These are phyloP conservation scores for Ellobius talpinus DNA, from an alignment of 2,113 vertebrate species.

Conservation along the genomic window DNA sequence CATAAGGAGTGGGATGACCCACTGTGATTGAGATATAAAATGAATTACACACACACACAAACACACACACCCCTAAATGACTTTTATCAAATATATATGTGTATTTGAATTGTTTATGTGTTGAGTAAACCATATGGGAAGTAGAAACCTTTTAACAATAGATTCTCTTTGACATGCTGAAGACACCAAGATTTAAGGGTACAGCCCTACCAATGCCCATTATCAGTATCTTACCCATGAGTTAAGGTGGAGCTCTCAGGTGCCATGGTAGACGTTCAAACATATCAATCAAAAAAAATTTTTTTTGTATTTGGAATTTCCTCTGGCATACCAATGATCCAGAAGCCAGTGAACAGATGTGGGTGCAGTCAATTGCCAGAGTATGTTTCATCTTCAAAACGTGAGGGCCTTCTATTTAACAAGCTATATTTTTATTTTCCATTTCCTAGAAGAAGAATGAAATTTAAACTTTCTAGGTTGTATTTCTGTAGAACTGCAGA, in stretches of 20 bases:
- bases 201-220: background rate
- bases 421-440: background rate
- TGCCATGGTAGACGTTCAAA: background rate
- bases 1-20: too few relatives aligned
- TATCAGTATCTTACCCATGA: background rate
- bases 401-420: background rate
- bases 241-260: background rate
- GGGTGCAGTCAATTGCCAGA: background rate
- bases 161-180: background rate
- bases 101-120: background rate
- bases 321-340: background rate
- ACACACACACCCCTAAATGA: too few relatives aligned
- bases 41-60: too few relatives aligned
- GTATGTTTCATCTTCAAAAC: background rate
- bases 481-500: background rate
- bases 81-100: too few relatives aligned
- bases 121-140: background rate
- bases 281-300: background rate
- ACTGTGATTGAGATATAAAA: too few relatives aligned
- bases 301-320: background rate
- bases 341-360: background rate
- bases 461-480: background rate
- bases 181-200: background rate
- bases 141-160: background rate
- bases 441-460: background rate